Evolutionary conservation across 2,113 vertebrate genomes (phyloP), one percentile per base, ranked within the genome.

Genomic region (Lamprotornis superbus): DNA sequence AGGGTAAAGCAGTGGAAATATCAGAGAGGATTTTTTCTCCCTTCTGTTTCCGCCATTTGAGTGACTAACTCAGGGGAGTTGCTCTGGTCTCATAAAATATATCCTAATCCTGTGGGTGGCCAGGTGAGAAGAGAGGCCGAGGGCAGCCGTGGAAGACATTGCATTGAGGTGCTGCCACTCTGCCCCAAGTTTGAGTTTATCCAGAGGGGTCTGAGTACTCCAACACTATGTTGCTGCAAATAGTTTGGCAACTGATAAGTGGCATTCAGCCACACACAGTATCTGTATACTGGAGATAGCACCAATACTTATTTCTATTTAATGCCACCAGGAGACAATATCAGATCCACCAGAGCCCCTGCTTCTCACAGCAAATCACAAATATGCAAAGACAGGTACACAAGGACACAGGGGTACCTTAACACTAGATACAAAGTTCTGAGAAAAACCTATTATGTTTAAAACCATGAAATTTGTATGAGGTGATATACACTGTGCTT

Each of bases 221-320:
- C 20, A 23, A 15, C 3, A 3, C 7, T 7, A 11, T 0, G 0
- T 5, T 7, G 6, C 7, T 61, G 20, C 22, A n/a, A 37, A 37
- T 7, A 42, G 7, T 70, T 79, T 56, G 30, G 40, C 16, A 87
- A 14, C 39, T 10, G 18, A 1, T 11, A 33, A 28, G 44, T 37
- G n/a, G 5, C 33, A 15, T 37, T 61, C 60, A 28, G 20, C 5
- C 44, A 42, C 12, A 11, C 55, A 9, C 7, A 69, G 6, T 35
- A 8, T 31, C 31, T 83, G 9, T 76, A 35, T 47, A 33, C 23
- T 30, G 31, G 57, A 9, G 20, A 37, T 80, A 25, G 44, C 27
- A n/a, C 7, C 52, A 23, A 17, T 18, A 61, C 30, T 77, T 25
- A 64, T 46, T 94, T 75, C 28, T 42, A 69, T 19, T 30, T 49